These are phyloP conservation scores for Lycodopsis pacificus DNA, from an alignment of 2,797 vertebrate species.

Conservation along the genomic window DNA sequence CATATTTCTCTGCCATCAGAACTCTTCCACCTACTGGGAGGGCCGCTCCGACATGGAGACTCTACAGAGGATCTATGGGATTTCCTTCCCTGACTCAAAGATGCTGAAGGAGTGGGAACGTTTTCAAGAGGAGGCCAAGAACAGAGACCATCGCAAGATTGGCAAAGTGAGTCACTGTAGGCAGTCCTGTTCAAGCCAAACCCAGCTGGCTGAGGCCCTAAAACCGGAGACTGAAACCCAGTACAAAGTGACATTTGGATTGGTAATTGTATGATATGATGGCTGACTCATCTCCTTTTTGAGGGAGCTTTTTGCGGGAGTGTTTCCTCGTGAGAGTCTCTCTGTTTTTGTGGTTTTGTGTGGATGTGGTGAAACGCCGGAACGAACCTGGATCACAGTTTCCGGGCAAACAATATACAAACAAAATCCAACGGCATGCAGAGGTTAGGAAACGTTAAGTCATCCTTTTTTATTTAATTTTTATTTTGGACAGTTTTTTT, in stretches of 20 bases:
- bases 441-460: neutral
- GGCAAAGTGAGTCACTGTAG: conserved; percentile 87
- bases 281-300: conserved; percentile 11
- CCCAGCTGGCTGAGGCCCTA: conserved; percentile 12
- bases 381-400: conserved; percentile 3
- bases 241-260: conserved; percentile 21
- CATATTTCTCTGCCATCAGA: conserved; percentile 77
- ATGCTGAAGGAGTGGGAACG: conserved; percentile 95
- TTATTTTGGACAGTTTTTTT: neutral
- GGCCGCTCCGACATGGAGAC: conserved; percentile 94
- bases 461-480: neutral
- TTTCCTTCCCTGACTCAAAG: conserved; percentile 95
- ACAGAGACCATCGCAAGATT: conserved; percentile 93
- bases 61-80: conserved; percentile 94
- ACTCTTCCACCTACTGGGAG: conserved; percentile 95
- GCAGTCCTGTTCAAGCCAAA: neutral
- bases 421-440: neutral
- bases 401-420: neutral
- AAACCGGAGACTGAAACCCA: conserved; percentile 13
- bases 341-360: conserved; percentile 24
- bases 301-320: conserved; percentile 10
- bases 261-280: conserved; percentile 15
- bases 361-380: conserved; percentile 26
- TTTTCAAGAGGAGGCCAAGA: conserved; percentile 93
- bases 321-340: conserved; percentile 7